Evolutionary conservation across 2,888 invertebrate species (phyloP).

Genomic region (Zaprionus lineosus): DNA sequence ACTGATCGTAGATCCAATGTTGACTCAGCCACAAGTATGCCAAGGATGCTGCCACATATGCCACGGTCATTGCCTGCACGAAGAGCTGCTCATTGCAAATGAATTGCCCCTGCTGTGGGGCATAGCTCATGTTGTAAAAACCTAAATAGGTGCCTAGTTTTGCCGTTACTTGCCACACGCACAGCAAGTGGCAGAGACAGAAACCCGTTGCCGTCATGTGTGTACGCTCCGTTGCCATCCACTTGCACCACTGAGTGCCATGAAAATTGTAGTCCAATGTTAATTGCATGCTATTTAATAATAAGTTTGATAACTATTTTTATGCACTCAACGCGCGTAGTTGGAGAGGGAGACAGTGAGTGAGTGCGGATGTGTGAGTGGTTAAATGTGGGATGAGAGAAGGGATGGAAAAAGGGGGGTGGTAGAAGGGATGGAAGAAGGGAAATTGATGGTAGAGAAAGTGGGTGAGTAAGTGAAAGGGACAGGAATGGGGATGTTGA

Average conservation of each 20-base stretch:
- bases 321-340: too few species aligned
- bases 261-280: too few species aligned
- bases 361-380: constrained; percentile 9
- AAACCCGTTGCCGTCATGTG: constrained; percentile 45
- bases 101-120: constrained; percentile 16
- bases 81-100: constrained; percentile 53
- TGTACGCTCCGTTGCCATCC: constrained; percentile 35
- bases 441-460: too few species aligned
- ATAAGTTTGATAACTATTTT: too few species aligned
- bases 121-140: constrained; percentile 48
- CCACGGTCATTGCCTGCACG: constrained; percentile 42
- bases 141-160: constrained; percentile 49
- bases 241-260: constrained; percentile 29
- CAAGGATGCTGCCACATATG: constrained; percentile 15
- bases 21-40: constrained; percentile 46
- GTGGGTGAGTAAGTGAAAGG: not conserved
- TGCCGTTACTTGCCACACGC: constrained; percentile 44
- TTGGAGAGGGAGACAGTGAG: too few species aligned
- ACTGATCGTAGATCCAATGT: constrained; percentile 47
- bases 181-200: constrained; percentile 56
- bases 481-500: too few species aligned
- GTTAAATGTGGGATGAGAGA: too few species aligned
- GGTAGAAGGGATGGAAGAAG: too few species aligned
- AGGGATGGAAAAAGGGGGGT: too few species aligned
- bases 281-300: constrained; percentile 24